phyloP scores from a whole-genome alignment of 2,113 vertebrate species.

The Haemorhous mexicanus region DNA sequence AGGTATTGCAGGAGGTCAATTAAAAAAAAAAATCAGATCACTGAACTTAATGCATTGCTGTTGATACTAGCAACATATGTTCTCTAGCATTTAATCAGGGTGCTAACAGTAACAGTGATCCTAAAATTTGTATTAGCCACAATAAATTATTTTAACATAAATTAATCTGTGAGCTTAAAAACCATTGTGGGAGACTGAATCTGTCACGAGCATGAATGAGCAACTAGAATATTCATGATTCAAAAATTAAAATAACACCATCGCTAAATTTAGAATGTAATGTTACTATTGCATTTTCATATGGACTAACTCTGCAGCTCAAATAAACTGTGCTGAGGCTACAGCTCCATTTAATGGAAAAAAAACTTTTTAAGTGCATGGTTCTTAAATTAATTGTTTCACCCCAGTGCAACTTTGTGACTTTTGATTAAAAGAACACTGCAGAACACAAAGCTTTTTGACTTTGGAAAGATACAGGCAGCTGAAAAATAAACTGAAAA shows the following conservation, averaged over 20 bases:
- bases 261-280: not conserved
- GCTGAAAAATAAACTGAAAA: not conserved
- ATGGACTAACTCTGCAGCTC: not conserved
- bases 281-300: not conserved
- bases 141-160: not conserved
- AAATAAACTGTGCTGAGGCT: not conserved
- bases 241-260: not conserved
- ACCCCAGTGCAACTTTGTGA: fast-evolving
- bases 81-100: not conserved
- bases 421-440: not conserved
- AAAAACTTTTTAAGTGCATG: not conserved
- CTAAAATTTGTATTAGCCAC: not conserved
- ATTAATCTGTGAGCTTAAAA: not conserved
- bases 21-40: not conserved
- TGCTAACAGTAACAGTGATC: not conserved
- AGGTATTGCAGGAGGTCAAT: not conserved
- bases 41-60: not conserved
- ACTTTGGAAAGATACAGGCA: not conserved
- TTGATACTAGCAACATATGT: not conserved
- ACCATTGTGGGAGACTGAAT: not conserved
- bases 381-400: not conserved
- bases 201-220: not conserved
- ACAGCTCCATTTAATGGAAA: not conserved
- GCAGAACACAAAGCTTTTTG: not conserved
- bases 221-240: not conserved